A percentile compares a stretch with the other conserved stretches of the same genome.
Evolutionary conservation across 2,797 vertebrate genomes (phyloP).

Genomic region (Anableps anableps): DNA sequence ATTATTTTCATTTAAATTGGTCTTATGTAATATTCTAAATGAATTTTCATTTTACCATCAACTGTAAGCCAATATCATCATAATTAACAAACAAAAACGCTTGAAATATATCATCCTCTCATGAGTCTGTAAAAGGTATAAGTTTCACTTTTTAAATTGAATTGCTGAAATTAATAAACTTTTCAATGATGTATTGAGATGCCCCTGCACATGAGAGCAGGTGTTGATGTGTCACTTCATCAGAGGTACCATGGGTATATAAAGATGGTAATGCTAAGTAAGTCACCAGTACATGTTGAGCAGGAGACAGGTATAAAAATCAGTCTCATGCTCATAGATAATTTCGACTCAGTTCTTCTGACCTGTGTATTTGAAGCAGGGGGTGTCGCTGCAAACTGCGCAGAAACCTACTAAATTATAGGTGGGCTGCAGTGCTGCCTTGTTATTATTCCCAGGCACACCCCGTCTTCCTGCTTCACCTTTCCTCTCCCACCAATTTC

Average conservation of each 20-base stretch:
- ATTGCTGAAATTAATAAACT: no score
- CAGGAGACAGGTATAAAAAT: constrained; percentile 37
- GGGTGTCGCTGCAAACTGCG: constrained; percentile 36
- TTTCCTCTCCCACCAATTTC: constrained; percentile 39
- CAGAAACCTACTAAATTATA: constrained; percentile 46
- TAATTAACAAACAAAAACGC: background rate
- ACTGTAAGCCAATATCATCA: background rate
- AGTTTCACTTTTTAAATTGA: background rate
- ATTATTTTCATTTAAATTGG: background rate
- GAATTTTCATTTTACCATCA: background rate
- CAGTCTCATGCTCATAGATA: constrained; percentile 39
- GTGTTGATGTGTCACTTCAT: background rate
- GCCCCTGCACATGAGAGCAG: background rate
- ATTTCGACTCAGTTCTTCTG: constrained; percentile 33
- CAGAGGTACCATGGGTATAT: background rate
- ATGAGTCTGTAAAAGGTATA: background rate
- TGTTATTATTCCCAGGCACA: constrained; percentile 59
- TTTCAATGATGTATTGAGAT: background rate
- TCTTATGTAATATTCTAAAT: background rate
- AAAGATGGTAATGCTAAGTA: background rate
- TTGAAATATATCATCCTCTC: background rate
- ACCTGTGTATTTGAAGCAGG: constrained; percentile 40
- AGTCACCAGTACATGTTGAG: constrained; percentile 26
- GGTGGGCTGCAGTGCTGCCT: constrained; percentile 49
- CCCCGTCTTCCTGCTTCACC: constrained; percentile 46